Evolutionary conservation across 2,797 vertebrate genomes (phyloP).

Genomic region (Heterohyrax brucei): DNA sequence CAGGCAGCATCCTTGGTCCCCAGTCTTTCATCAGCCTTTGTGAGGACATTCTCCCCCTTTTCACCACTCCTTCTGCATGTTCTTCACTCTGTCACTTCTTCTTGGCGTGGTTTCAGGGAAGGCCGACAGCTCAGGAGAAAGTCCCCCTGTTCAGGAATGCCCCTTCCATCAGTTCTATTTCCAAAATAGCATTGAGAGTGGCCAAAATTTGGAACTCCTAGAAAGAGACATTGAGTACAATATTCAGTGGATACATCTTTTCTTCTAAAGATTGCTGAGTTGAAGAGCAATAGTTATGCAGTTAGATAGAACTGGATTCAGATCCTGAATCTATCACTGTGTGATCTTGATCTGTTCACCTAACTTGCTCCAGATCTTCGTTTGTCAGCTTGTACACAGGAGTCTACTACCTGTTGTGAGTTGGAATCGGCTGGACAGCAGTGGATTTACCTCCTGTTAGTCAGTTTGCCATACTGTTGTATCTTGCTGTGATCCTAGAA

Average conservation of each 20-base stretch:
- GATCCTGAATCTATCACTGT: not conserved
- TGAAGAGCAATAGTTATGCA: not conserved
- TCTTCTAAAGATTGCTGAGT: not conserved
- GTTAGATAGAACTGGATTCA: not conserved
- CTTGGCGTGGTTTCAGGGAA: conserved; percentile 8
- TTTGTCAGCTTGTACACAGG: not conserved
- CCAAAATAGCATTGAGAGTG: not conserved
- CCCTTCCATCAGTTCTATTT: not conserved
- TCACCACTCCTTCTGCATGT: not conserved
- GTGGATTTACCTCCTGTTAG: not conserved
- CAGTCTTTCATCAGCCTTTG: not conserved
- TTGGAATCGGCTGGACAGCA: too few species aligned
- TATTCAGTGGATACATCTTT: not conserved
- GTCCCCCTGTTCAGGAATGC: not conserved
- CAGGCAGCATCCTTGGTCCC: not conserved
- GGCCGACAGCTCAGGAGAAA: not conserved
- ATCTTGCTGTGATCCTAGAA: not conserved
- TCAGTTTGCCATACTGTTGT: not conserved
- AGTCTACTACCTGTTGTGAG: not conserved
- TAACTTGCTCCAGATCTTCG: conserved; percentile 5
- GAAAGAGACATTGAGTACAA: not conserved
- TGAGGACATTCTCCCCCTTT: not conserved
- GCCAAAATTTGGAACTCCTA: not conserved
- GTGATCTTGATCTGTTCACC: not conserved
- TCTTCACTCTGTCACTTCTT: too few species aligned